Percentiles rank a stretch among this genome's conserved stretches.
These are phyloP conservation scores for Parasteatoda lunata DNA, from an alignment of 2,888 invertebrate species.

Conservation along the genomic window DNA sequence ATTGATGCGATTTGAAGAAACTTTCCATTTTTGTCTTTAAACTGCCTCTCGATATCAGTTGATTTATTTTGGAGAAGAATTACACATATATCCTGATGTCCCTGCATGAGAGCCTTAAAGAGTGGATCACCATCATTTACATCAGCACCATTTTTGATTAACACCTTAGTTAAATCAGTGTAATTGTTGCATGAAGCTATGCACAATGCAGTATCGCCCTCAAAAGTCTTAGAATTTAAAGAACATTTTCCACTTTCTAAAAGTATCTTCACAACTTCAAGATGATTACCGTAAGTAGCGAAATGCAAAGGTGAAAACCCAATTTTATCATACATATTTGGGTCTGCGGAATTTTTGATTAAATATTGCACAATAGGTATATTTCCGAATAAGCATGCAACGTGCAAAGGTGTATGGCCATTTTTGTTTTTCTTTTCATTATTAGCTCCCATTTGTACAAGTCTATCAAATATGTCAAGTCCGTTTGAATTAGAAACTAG, in stretches of 20 bases:
- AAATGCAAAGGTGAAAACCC: neutral
- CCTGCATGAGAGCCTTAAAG: neutral
- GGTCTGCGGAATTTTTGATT: neutral
- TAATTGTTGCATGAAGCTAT: neutral
- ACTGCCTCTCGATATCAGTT: neutral
- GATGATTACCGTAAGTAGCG: neutral
- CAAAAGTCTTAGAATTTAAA: neutral
- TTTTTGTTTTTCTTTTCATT: neutral
- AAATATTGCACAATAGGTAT: neutral
- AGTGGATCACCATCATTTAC: neutral
- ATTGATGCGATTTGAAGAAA: too few species aligned
- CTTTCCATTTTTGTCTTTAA: neutral
- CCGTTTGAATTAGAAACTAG: too few species aligned
- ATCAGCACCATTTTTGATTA: neutral
- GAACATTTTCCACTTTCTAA: neutral
- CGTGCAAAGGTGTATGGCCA: neutral
- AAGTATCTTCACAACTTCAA: neutral
- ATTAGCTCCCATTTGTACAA: neutral
- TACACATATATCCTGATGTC: neutral
- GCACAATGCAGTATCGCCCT: constrained; percentile 23
- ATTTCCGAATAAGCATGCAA: neutral
- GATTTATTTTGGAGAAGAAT: neutral
- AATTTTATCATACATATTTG: neutral
- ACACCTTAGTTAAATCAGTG: neutral
- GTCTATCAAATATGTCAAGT: neutral